Conservation (phyloP, 1,140 invertebrate genomes). For the Zelostemma sp. region DNA sequence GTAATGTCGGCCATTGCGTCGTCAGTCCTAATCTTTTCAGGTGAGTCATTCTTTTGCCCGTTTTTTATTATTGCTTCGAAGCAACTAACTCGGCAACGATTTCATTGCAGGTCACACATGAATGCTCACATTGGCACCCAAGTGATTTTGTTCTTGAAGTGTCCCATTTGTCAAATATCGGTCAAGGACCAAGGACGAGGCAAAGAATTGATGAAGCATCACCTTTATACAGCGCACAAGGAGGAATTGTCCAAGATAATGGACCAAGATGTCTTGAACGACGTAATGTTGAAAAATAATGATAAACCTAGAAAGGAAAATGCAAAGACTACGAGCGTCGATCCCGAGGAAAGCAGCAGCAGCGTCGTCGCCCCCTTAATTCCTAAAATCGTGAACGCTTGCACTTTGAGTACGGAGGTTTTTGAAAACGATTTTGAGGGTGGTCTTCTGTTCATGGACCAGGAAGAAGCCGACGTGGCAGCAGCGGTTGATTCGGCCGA, state of each 20-base stretch:
- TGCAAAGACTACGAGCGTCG: too few relatives aligned
- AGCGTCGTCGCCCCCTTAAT: conserved; percentile 12
- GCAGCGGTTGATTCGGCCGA: too few relatives aligned
- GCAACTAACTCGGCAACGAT: too few relatives aligned
- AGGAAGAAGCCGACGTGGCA: too few relatives aligned
- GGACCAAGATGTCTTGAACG: conserved; percentile 30
- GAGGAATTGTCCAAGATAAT: conserved; percentile 40
- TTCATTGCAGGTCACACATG: conserved; percentile 47
- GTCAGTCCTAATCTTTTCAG: conserved; percentile 38
- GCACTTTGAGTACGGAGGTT: conserved; percentile 51
- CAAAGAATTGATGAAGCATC: conserved; percentile 41
- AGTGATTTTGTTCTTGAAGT: conserved; percentile 55
- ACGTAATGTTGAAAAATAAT: conserved; percentile 15
- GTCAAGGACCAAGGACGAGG: conserved; percentile 30
- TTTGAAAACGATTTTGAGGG: conserved; percentile 41
- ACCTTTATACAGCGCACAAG: conserved; percentile 47
- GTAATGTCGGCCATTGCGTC: conserved; percentile 53
- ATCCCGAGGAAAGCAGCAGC: too few relatives aligned
- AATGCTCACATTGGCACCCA: conserved; percentile 49
- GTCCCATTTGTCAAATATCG: conserved; percentile 53
- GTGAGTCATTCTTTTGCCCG: conserved; percentile 12
- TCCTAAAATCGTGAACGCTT: conserved; percentile 55
- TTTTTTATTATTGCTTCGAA: not conserved
- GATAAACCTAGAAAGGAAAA: too few relatives aligned
- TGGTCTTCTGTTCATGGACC: too few relatives aligned